Conservation (phyloP, 2,797 vertebrate genomes). For the Pipistrellus nathusii region DNA sequence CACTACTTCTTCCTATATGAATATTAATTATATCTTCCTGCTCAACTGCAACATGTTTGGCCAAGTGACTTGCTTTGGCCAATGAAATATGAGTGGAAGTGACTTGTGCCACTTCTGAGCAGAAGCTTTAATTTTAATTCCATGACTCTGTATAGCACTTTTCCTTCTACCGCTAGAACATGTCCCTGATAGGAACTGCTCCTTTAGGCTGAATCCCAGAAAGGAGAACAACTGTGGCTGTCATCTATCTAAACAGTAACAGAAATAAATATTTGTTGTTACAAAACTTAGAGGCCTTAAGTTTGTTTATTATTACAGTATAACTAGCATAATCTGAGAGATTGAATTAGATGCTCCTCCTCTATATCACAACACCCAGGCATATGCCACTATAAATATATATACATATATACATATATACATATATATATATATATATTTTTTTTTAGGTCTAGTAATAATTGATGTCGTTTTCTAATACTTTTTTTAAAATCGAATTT, state of each 20-base stretch:
- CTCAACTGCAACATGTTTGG: neutral
- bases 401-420: neutral
- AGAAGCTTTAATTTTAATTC: neutral
- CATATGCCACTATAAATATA: neutral
- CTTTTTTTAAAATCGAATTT: no score
- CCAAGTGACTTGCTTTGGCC: neutral
- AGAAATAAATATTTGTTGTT: neutral
- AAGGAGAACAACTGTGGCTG: neutral
- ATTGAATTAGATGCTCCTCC: neutral
- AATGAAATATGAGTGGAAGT: slow-evolving; percentile 22
- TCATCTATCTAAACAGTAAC: neutral
- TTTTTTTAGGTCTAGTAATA: no score
- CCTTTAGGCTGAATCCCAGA: neutral
- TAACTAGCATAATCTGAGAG: slow-evolving; percentile 13
- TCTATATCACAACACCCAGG: neutral
- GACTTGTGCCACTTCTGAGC: neutral
- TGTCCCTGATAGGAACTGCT: neutral
- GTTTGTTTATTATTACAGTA: neutral
- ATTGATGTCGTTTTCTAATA: no score
- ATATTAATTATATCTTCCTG: neutral
- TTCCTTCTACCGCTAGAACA: neutral
- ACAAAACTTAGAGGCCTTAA: neutral
- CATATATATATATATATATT: neutral
- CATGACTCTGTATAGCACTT: neutral
- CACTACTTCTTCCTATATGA: neutral